phyloP scores from a whole-genome alignment of 2,888 invertebrate species.

The Portevinia maculata region DNA sequence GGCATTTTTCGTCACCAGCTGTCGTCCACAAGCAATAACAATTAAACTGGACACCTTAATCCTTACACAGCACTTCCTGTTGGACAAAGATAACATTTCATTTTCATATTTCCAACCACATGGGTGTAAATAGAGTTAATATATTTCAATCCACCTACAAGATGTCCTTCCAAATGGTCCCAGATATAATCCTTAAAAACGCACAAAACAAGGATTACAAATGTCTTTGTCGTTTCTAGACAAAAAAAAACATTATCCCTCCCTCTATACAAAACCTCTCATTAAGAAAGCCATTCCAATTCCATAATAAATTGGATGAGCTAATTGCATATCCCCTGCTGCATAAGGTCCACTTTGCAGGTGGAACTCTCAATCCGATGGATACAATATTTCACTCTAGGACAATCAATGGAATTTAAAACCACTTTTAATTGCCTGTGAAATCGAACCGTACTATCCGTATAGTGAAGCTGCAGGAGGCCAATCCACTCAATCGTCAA shows the following conservation, averaged over 20 bases:
- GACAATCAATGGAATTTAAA: conserved; percentile 44
- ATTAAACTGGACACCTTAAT: conserved; percentile 5
- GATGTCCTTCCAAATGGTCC: conserved; percentile 12
- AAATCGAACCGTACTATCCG: conserved; percentile 59
- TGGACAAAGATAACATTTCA: not conserved
- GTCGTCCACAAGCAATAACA: conserved; percentile 6
- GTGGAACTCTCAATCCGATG: conserved; percentile 22
- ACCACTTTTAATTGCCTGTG: conserved; percentile 69
- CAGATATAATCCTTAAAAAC: conserved; percentile 6
- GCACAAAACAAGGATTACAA: conserved; percentile 35
- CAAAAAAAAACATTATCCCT: conserved; percentile 46
- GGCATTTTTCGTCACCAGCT: conserved; percentile 1
- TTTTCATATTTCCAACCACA: conserved; percentile 1
- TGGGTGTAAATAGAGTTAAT: conserved; percentile 57
- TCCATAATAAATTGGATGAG: conserved; percentile 13
- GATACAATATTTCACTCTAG: conserved; percentile 26
- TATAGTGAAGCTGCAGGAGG: conserved; percentile 52
- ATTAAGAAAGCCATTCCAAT: conserved; percentile 36
- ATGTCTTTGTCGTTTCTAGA: conserved; percentile 18
- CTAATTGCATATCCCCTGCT: conserved; percentile 33
- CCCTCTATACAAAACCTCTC: conserved; percentile 26
- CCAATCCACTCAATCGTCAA: conserved; percentile 35
- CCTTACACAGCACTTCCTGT: conserved; percentile 41
- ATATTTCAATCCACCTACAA: conserved; percentile 28
- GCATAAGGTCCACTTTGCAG: conserved; percentile 39